phyloP scores from a whole-genome alignment of 2,797 vertebrate species.

The Gila robusta region DNA sequence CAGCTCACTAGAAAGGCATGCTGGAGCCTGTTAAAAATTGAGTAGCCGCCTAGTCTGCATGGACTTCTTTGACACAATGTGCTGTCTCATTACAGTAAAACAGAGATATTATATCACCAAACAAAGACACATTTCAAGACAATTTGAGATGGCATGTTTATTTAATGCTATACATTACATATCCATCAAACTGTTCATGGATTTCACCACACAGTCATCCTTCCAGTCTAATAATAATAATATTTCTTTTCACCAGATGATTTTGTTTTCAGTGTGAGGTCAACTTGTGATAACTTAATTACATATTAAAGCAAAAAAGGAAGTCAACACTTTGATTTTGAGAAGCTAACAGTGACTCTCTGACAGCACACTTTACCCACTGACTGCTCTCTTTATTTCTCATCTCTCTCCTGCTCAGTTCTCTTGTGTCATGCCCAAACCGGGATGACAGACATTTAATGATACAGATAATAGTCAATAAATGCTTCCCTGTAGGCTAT shows the following conservation, averaged over 20 bases:
- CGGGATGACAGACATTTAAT: constrained; percentile 65
- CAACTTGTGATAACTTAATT: constrained; percentile 31
- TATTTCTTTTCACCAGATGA: not conserved
- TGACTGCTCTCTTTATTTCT: constrained; percentile 28
- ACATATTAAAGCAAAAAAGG: constrained; percentile 9
- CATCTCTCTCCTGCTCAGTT: constrained; percentile 20
- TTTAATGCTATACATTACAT: constrained; percentile 4
- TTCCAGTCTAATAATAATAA: no score
- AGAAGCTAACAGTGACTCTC: not conserved
- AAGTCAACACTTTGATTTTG: constrained; percentile 2
- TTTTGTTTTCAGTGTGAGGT: constrained; percentile 24
- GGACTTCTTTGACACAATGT: not conserved
- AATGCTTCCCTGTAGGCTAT: constrained; percentile 60
- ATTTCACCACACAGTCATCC: not conserved
- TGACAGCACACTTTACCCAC: constrained; percentile 72
- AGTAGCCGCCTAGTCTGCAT: not conserved
- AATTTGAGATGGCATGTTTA: not conserved
- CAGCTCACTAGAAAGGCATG: not conserved
- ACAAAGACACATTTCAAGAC: not conserved
- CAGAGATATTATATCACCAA: not conserved
- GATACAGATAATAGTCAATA: constrained; percentile 67
- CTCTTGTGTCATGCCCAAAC: constrained; percentile 65
- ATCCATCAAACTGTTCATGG: not conserved
- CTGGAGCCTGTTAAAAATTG: not conserved
- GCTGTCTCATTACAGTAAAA: not conserved